Evolutionary conservation across 2,113 vertebrate genomes (phyloP).

Genomic region (Xenopus borealis): DNA sequence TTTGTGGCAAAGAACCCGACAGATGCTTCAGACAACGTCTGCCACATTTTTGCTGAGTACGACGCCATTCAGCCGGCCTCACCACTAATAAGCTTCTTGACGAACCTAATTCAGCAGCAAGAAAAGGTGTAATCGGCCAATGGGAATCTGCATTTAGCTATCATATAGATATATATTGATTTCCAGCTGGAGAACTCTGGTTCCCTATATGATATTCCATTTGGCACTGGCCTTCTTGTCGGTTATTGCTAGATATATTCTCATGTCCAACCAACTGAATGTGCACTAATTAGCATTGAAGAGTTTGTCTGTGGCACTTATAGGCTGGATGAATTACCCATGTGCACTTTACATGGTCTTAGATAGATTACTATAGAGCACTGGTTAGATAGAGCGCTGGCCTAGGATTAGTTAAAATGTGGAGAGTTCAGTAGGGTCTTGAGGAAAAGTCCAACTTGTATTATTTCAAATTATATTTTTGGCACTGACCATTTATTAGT

Average conservation of each 20-base stretch:
- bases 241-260: not conserved
- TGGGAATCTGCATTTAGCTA: not conserved
- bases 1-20: constrained; percentile 81
- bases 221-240: not conserved
- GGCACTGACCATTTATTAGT: not conserved
- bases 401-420: not conserved
- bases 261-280: not conserved
- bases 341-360: not conserved
- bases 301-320: not conserved
- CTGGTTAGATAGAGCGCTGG: not conserved
- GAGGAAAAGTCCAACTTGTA: not conserved
- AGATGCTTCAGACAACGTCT: constrained; percentile 74
- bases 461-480: not conserved
- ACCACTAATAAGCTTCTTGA: constrained; percentile 63
- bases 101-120: constrained; percentile 55
- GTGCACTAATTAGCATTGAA: not conserved
- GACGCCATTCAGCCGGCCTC: constrained; percentile 67
- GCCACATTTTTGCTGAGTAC: constrained; percentile 85
- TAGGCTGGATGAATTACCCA: not conserved
- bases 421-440: not conserved
- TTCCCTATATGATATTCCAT: not conserved
- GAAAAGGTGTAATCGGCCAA: constrained; percentile 44
- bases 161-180: too few species aligned
- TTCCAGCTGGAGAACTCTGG: too few species aligned
- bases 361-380: too few species aligned